Base-by-base conservation (phyloP, 2,888 invertebrate genomes). In the Trachelus tabidus region DNA sequence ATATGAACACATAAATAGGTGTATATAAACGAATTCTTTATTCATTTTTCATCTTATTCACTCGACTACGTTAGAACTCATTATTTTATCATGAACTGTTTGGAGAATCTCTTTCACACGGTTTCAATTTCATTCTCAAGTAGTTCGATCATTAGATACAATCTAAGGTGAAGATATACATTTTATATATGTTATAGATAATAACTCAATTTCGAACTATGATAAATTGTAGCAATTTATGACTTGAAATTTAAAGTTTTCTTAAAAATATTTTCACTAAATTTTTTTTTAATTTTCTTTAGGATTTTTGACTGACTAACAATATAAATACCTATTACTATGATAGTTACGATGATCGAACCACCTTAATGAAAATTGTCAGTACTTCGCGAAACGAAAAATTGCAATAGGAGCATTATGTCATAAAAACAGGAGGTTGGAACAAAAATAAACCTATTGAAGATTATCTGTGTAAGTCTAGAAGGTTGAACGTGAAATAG, bases 401-500 rank as follows among this genome's bases (percentile, higher is more conserved):
- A 56, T 56, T 9, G 23, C 15, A 23, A 23, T 56, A 56, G 15
- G 23, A 23, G 23, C 23, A 56, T 23, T 15, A 15, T 40, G 15
- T 40, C 15, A 40, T 15, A 40, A 15, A 23, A 37, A 37, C 6
- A 6, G 6, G 23, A 23, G 15, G 23, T 1, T 23, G 15, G 2
- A 23, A 56, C 23, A 56, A 56, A 56, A 23, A 9, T 15, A 23
- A 56, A 56, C 23, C 23, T 9, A 56, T 56, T 23, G 1, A 15
- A 56, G 23, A 23, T 56, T 56, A 2, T 15, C 40, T 71, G 34
- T 34, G 80, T 73, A 79, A 75, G 69, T 15, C 33, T n/a, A 79
- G 69, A 77, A 68, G 69, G 35, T 30, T n/a, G 68, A 73, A 76
- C 34, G 37, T 79, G 12, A 56, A 33, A 69, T 76, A 75, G 69